Percentiles rank a stretch among this genome's conserved stretches.
phyloP scores from a whole-genome alignment of 1,140 invertebrate species.

The Scaptomyza graminum region DNA sequence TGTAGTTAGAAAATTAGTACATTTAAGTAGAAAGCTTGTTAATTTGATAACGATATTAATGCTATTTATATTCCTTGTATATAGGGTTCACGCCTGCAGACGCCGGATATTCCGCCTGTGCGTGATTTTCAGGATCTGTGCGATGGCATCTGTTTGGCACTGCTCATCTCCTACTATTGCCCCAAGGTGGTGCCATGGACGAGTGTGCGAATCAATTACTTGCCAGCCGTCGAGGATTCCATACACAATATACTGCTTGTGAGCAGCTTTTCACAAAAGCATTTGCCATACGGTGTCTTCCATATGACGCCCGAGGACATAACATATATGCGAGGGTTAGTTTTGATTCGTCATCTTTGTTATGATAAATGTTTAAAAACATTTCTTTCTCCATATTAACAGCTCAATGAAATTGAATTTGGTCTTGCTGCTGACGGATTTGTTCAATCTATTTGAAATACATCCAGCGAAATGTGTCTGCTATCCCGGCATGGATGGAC shows the following conservation, averaged over 20 bases:
- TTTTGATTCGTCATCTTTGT: neutral
- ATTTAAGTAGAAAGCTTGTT: neutral
- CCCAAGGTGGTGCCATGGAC: constrained; percentile 92
- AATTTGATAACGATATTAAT: neutral
- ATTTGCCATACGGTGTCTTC: constrained; percentile 95
- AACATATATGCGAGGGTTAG: constrained; percentile 96
- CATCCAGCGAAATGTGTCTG: constrained; percentile 95
- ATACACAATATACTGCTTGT: constrained; percentile 97
- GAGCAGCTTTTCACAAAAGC: constrained; percentile 92
- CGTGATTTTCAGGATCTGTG: constrained; percentile 89
- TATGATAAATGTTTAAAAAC: too few relatives aligned
- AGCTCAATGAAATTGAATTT: constrained; percentile 97
- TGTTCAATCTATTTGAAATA: constrained; percentile 98
- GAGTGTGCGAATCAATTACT: constrained; percentile 89
- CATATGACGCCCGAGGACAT: constrained; percentile 98
- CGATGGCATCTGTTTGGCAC: constrained; percentile 95
- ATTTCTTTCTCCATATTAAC: constrained; percentile 52
- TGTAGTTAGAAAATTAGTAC: neutral
- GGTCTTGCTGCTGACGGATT: constrained; percentile 96
- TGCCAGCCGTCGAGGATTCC: constrained; percentile 90
- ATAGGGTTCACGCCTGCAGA: constrained; percentile 76
- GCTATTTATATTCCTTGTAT: neutral
- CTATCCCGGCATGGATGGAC: constrained; percentile 88
- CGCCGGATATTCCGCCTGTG: constrained; percentile 81
- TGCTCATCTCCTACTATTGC: constrained; percentile 96